A percentile compares a stretch with the other conserved stretches of the same genome.
Evolutionary conservation across 92 coral and sea anemone genomes (phyloP).

Genomic region (Nematostella vectensis): DNA sequence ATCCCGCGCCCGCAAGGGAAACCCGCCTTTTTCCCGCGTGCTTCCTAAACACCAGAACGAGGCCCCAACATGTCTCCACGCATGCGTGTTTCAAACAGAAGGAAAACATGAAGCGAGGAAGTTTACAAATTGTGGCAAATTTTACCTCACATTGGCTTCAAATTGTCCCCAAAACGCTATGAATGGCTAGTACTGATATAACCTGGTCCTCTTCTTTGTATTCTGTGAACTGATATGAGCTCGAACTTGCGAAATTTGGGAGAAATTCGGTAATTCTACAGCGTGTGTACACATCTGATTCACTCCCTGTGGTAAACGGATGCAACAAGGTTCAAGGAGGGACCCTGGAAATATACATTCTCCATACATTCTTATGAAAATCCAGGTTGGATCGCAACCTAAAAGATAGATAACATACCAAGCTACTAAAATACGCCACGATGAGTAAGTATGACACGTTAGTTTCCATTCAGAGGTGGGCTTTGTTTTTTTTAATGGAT

Average conservation of each 20-base stretch:
- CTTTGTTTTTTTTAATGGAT: neutral
- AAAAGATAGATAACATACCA: neutral
- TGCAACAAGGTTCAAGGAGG: neutral
- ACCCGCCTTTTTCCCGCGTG: neutral
- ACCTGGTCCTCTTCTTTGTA: neutral
- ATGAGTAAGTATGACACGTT: conserved; percentile 1
- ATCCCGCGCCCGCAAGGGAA: too few relatives aligned
- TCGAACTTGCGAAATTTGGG: neutral
- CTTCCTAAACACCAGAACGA: conserved; percentile 9
- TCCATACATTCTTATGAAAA: neutral
- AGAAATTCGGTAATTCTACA: neutral
- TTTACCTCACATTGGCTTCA: neutral
- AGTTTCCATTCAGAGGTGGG: neutral
- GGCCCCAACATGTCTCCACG: conserved; percentile 12
- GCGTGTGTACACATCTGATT: neutral
- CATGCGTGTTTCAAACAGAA: conserved; percentile 13
- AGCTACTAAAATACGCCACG: neutral
- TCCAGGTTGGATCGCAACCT: neutral
- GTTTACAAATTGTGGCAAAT: neutral
- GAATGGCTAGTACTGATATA: too few relatives aligned
- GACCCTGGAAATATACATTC: neutral
- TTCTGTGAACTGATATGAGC: neutral
- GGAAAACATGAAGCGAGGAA: conserved; percentile 6
- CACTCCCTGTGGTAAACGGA: conserved; percentile 2
- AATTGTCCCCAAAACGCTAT: too few relatives aligned